phyloP scores from a whole-genome alignment of 2,113 vertebrate species.

The Eidolon helvum region DNA sequence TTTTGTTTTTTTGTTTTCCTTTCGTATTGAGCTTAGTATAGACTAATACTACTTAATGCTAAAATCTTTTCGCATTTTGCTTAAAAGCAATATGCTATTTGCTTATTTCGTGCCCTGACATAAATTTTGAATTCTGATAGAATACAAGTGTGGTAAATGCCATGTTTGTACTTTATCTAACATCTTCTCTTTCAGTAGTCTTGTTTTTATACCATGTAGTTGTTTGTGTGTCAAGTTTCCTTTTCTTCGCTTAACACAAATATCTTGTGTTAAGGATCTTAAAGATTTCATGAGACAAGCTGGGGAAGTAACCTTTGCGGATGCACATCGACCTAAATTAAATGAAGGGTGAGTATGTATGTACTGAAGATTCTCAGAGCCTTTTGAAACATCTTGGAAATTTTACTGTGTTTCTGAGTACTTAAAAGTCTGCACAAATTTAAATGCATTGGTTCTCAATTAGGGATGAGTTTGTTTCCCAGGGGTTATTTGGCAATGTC shows the following conservation, averaged over 20 bases:
- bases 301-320: constrained; percentile 98
- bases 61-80: constrained; percentile 83
- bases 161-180: constrained; percentile 86
- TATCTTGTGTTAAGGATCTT: constrained; percentile 93
- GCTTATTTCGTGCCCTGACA: constrained; percentile 87
- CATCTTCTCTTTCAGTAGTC: constrained; percentile 87
- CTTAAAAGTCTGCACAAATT: neutral
- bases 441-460: neutral
- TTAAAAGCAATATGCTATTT: constrained; percentile 84
- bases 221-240: constrained; percentile 73
- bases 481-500: neutral
- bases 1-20: constrained; percentile 52
- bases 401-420: neutral
- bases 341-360: constrained; percentile 95
- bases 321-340: constrained; percentile 96
- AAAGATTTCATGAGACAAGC: constrained; percentile 99
- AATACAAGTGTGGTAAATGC: constrained; percentile 84
- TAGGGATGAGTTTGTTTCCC: neutral
- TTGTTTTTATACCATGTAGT: constrained; percentile 78
- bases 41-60: constrained; percentile 81
- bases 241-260: constrained; percentile 79
- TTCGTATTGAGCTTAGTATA: constrained; percentile 80
- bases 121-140: constrained; percentile 82
- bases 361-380: neutral
- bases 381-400: neutral